These are phyloP conservation scores for Drosophila paracracens DNA, from an alignment of 2,888 invertebrate species.

Conservation along the genomic window DNA sequence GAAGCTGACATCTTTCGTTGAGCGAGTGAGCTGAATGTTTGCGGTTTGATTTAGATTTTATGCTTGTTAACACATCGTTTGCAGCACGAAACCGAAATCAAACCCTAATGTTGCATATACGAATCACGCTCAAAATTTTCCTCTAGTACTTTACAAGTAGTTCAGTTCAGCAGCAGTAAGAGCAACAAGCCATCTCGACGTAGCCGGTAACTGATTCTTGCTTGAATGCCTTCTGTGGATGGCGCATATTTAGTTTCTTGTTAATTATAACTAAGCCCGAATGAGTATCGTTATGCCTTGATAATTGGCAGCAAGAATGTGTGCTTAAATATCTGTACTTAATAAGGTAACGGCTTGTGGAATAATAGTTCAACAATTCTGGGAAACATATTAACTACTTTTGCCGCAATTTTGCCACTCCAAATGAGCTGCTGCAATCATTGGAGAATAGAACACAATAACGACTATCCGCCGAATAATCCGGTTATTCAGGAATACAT, in stretches of 20 bases:
- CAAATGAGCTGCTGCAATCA: not conserved
- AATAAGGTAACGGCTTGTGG: not conserved
- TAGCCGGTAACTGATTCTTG: not conserved
- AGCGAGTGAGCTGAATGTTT: conserved; percentile 43
- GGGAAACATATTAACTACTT: not conserved
- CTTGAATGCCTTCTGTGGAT: not conserved
- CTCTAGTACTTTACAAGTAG: not conserved
- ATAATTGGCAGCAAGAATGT: not conserved
- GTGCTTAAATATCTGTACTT: not conserved
- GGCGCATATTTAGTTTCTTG: not conserved
- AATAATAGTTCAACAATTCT: not conserved
- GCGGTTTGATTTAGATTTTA: conserved; percentile 66
- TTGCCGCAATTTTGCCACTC: not conserved
- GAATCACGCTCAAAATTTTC: conserved; percentile 5
- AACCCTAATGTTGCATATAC: not conserved
- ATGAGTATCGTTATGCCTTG: not conserved
- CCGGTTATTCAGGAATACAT: not conserved
- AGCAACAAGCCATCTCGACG: not conserved
- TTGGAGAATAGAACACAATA: not conserved
- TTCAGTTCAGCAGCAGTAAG: not conserved
- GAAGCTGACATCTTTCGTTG: conserved; percentile 7
- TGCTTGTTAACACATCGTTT: conserved; percentile 67
- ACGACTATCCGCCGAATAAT: not conserved
- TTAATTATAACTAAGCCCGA: conserved; percentile 1
- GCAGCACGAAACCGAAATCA: conserved; percentile 18